Base-by-base conservation (phyloP, 2,113 vertebrate genomes). In the Cnemophilus loriae region DNA sequence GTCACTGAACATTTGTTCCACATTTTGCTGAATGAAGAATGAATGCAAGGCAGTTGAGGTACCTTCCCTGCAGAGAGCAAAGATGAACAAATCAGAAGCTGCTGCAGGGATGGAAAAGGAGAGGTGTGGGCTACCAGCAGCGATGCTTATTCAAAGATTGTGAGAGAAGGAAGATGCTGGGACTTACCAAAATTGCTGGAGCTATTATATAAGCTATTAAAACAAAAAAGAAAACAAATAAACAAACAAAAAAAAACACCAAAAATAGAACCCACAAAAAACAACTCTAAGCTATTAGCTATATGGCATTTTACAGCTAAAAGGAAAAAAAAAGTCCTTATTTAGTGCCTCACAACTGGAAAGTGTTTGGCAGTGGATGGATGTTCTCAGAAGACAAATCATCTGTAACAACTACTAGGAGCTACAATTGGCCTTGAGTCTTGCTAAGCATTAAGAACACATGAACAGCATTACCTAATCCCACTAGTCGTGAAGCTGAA, bases 21-120 rank as follows among this genome's bases (percentile, higher is more conserved):
- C 47, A 12, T 93, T 95, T 94, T 94, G 76, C 89, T 87, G 95
- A 96, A 91, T 37, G 77, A 84, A 83, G 92, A 87, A 92, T 61
- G 79, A 91, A 65, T 70, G 56, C 22, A 76, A 90, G 84, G 78
- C 82, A 70, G 77, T 73, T 57, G 50, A 95, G 87, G 53, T 39
- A 86, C 30, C 79, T 86, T 74, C 68, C 81, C 69, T 78, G 75
- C 57, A 59, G 71, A 94, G 74, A 93, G 49, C 61, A 81, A 95
- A 90, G 87, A 86, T 53, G 69, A 91, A 44, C 64, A 88, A 81
- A 82, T 52, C 3, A 1, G 57, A 79, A 94, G 57, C 80, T 91
- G 73, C 37, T 77, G n/a, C 50, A 87, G 52, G 42, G 84, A n/a
- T 8, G 87, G 86, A 78, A 94, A 90, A 95, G 55, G 41, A 94